Evolutionary conservation across 2,888 invertebrate genomes (phyloP).

Genomic region (Zootermopsis nevadensis): DNA sequence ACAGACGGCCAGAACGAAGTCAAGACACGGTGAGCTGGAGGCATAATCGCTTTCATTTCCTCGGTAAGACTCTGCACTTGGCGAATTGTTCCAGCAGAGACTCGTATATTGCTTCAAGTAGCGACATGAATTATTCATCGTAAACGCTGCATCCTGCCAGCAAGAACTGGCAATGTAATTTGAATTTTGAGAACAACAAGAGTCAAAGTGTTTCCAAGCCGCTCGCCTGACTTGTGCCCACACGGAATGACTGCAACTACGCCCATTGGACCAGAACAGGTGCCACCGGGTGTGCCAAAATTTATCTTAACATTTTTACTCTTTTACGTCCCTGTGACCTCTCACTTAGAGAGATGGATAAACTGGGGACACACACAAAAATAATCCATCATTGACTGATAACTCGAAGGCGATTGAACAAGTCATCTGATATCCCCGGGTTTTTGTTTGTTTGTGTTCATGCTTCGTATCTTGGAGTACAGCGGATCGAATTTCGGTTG

Average conservation of each 20-base stretch:
- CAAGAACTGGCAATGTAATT: neutral
- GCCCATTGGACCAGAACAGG: neutral
- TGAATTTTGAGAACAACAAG: conserved; percentile 13
- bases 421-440: no score
- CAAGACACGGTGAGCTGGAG: no score
- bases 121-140: conserved; percentile 1
- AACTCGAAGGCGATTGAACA: no score
- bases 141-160: neutral
- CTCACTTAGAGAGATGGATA: no score
- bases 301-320: no score
- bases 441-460: no score
- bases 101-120: neutral
- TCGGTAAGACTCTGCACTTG: no score
- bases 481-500: no score
- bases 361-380: neutral
- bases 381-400: neutral
- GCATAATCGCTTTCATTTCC: no score
- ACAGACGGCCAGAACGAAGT: no score
- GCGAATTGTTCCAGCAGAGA: neutral
- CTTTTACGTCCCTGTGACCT: no score
- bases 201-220: conserved; percentile 13
- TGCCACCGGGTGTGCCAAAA: neutral
- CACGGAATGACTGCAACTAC: conserved; percentile 1
- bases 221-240: conserved; percentile 11
- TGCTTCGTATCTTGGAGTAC: no score